Base-by-base conservation (phyloP, 2,888 invertebrate species). In the Tholera decimalis region DNA sequence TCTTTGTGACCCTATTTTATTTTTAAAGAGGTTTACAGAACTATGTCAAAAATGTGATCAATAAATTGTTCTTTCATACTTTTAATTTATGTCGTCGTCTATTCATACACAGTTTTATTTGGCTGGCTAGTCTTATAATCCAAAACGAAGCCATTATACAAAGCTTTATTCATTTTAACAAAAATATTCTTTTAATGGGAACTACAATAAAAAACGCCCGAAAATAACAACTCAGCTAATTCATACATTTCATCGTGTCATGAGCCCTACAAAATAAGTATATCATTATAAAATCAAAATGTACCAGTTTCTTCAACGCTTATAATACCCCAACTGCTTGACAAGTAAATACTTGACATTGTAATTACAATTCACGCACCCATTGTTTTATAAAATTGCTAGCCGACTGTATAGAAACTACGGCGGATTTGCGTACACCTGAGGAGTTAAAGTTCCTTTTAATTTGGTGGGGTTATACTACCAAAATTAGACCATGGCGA, bases 281-380 rank as follows among this genome's bases (percentile, higher is more conserved):
- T 80, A 83, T 84, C 79, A 80, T 83, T 84, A 83, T 72, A 75
- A 78, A 73, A 73, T 79, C 70, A 68, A 80, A 84, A 80, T 69
- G 68, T 79, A 82, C 83, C 59, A 47, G 80, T 81, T 82, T 82
- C 80, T 80, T 84, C 77, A 82, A 72, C 73, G 75, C 79, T 78
- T 70, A 66, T 72, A 67, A 66, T 72, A 67, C 75, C 66, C 46
- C 71, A 51, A 84, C 84, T 82, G 88, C 88, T 90, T 90, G 91
- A 92, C 91, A 88, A 88, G 89, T 90, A 91, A 92, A 91, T 90
- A 84, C 86, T 85, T 87, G 90, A 92, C 88, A 88, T 81, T 79
- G 85, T 92, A 92, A 91, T 91, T 82, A 82, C 73, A 88, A 88
- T 89, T 85, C 86, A 89, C 86, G 87, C 85, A 83, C 83, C 88